A percentile compares a stretch with the other conserved stretches of the same genome.
Conservation (phyloP, 2,888 invertebrate genomes). For the Muschampia plurimacula region DNA sequence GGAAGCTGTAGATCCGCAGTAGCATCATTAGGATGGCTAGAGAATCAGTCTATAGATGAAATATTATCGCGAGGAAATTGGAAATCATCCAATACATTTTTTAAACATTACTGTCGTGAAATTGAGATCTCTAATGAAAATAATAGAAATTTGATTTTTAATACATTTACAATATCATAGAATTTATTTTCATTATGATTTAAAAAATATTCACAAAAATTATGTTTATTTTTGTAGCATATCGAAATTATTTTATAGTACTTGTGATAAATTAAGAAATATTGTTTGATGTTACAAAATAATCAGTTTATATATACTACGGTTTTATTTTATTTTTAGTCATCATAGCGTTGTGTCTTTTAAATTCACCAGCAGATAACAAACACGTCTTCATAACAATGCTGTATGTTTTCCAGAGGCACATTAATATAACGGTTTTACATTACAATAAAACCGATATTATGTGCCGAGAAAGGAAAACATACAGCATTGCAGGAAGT, state of each 20-base stretch:
- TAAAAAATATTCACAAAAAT: too few relatives aligned
- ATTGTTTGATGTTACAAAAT: too few relatives aligned
- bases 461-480: constrained; percentile 30
- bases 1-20: constrained; percentile 1
- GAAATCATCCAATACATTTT: constrained; percentile 8
- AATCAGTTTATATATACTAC: too few relatives aligned
- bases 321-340: too few relatives aligned
- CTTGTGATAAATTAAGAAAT: too few relatives aligned
- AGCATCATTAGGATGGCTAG: not conserved
- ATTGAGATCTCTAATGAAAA: not conserved
- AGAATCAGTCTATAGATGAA: constrained; percentile 1
- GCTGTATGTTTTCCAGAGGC: constrained; percentile 12
- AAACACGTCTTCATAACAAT: constrained; percentile 13
- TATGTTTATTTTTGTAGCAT: too few relatives aligned
- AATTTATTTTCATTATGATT: too few relatives aligned
- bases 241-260: too few relatives aligned
- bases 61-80: not conserved
- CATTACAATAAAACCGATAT: constrained; percentile 28
- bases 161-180: not conserved
- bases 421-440: constrained; percentile 29
- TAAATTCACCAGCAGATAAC: constrained; percentile 16
- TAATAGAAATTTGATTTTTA: not conserved
- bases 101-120: constrained; percentile 3
- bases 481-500: constrained; percentile 36
- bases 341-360: too few relatives aligned